phyloP scores from a whole-genome alignment of 2,888 invertebrate species.

The Lasioglossum vierecki region DNA sequence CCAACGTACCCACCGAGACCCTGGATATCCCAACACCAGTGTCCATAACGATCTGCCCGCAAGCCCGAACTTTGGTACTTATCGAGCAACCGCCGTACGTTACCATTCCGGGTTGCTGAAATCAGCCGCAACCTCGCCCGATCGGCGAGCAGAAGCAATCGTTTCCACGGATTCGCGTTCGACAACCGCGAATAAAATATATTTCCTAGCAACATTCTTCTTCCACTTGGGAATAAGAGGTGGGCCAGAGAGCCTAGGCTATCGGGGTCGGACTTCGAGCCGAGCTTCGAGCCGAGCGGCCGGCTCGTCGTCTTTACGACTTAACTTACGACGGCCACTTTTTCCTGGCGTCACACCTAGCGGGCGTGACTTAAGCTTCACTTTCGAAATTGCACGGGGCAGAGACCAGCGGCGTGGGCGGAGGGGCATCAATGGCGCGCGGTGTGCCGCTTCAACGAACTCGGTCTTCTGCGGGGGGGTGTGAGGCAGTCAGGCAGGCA shows the following conservation, averaged over 20 bases:
- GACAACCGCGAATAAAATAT: background rate
- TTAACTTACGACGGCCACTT: constrained; percentile 49
- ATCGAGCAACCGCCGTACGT: background rate
- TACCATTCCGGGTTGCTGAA: background rate
- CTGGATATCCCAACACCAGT: background rate
- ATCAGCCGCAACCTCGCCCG: background rate
- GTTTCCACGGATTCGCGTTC: background rate
- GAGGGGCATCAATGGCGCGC: constrained; percentile 43
- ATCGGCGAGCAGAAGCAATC: background rate
- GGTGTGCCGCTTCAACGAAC: constrained; percentile 58
- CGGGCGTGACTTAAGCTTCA: constrained; percentile 52
- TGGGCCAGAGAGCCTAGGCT: background rate
- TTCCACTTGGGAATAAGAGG: background rate
- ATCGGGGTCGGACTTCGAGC: background rate
- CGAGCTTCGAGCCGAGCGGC: background rate
- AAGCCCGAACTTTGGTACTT: background rate
- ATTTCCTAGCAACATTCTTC: background rate
- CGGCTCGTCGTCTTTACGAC: constrained; percentile 27
- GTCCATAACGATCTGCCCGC: background rate
- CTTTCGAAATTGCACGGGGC: constrained; percentile 59
- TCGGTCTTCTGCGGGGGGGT: constrained; percentile 48
- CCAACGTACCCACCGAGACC: background rate
- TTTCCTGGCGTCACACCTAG: constrained; percentile 40
- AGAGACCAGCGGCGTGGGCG: constrained; percentile 3
- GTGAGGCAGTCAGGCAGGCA: background rate